Evolutionary conservation across 2,888 invertebrate genomes (phyloP), one percentile per base, ranked within the genome.

Genomic region (Andrena chrysosceles): DNA sequence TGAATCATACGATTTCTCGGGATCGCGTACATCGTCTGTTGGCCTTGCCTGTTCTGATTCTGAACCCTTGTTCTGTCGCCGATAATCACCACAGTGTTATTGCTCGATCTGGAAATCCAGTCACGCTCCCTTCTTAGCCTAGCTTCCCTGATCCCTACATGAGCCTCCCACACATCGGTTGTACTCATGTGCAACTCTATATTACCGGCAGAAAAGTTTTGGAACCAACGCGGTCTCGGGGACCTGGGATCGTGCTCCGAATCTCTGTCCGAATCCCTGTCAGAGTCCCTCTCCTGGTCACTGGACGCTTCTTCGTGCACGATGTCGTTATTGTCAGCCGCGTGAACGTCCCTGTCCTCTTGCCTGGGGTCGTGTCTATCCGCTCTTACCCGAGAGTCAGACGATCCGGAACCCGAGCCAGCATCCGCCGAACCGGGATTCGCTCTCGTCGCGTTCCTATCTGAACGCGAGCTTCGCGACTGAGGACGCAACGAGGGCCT

Each of bases 151-250:
- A 96, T 95, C 5, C 96, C 96, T 67, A 96, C 96, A 26, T 96
- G 94, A 13, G 96, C 96, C 91, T 96, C 96, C 96, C 96, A 96
- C 33, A 96, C 95, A 89, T 96, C 96, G 84, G 95, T 95, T 82
- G 92, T 78, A 89, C 94, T 93, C 2, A 94, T 93, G 73, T 94
- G 94, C 7, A 94, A 85, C 74, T 94, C 94, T 16, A 94, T 92
- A 63, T 94, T 94, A 16, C 91, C 91, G 0, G 91, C 90, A 0
- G 93, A 90, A 59, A 91, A 92, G 20, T 91, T 91, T 26, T 92
- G 91, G 5, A 91, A 87, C 60, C 87, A 83, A 62, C 82, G 87
- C 5, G 88, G 73, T 4, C 91, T 84, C 2, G 89, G 85, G 26
- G 88, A 62, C 60, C 91, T 77, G 33, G 87, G 88, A 5, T 91